Evolutionary conservation across 2,797 vertebrate species (phyloP).

Genomic region (Macropodus opercularis): DNA sequence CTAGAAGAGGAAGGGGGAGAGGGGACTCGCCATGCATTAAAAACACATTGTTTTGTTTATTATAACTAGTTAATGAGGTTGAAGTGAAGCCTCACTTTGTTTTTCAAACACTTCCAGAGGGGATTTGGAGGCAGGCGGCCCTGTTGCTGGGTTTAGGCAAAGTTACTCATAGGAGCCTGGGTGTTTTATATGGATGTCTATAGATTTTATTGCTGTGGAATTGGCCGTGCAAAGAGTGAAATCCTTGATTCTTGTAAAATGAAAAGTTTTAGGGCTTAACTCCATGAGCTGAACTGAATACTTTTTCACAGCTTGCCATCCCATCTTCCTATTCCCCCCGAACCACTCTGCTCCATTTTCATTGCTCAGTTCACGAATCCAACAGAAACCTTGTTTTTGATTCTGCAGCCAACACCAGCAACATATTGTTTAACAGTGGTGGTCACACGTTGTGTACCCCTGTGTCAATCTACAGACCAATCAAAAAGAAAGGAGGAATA

Average conservation of each 20-base stretch:
- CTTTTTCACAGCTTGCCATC: slow-evolving; percentile 27
- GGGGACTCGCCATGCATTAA: slow-evolving; percentile 68
- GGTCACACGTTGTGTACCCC: not conserved
- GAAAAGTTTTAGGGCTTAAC: slow-evolving; percentile 65
- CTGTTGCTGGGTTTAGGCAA: slow-evolving; percentile 50
- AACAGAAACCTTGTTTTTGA: slow-evolving; percentile 38
- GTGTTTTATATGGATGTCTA: slow-evolving; percentile 74
- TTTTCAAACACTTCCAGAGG: slow-evolving; percentile 75
- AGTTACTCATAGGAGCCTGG: slow-evolving; percentile 60
- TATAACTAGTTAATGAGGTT: slow-evolving; percentile 81
- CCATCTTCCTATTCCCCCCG: slow-evolving; percentile 33
- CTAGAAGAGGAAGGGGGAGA: slow-evolving; percentile 45
- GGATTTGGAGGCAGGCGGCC: slow-evolving; percentile 61
- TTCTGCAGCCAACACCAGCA: slow-evolving; percentile 26
- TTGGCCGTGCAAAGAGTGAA: slow-evolving; percentile 70
- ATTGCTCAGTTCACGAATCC: slow-evolving; percentile 1
- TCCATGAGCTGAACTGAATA: slow-evolving; percentile 61
- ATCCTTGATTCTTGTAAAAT: slow-evolving; percentile 74
- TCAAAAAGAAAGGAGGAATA: not conserved
- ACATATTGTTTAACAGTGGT: slow-evolving; percentile 14
- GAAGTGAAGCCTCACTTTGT: slow-evolving; percentile 72
- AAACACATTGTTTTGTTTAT: slow-evolving; percentile 81
- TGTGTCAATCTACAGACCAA: slow-evolving; percentile 6
- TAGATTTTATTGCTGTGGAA: slow-evolving; percentile 73
- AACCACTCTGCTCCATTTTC: slow-evolving; percentile 27